phyloP scores from a whole-genome alignment of 1,140 invertebrate species.

The Lasioglossum baleicum region DNA sequence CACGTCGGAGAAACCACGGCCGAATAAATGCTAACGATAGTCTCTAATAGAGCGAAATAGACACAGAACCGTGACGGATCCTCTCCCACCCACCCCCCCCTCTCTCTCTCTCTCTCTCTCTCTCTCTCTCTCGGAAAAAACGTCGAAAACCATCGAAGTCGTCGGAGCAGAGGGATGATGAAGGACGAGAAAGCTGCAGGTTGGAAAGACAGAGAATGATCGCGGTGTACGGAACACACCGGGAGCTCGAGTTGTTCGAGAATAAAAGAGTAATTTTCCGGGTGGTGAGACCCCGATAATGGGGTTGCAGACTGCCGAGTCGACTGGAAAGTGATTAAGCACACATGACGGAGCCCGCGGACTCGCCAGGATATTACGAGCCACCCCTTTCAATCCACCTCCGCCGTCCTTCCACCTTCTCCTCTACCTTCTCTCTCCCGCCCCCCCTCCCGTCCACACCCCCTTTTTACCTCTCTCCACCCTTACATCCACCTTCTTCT shows the following conservation, averaged over 20 bases:
- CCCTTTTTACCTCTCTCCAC: constrained; percentile 20
- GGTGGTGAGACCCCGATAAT: constrained; percentile 79
- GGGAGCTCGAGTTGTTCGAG: constrained; percentile 73
- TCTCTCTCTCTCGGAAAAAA: constrained; percentile 14
- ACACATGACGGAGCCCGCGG: constrained; percentile 77
- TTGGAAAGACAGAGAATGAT: constrained; percentile 57
- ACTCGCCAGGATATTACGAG: constrained; percentile 77
- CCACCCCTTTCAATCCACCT: constrained; percentile 60
- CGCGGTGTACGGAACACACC: constrained; percentile 64
- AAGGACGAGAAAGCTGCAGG: constrained; percentile 32
- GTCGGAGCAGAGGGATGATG: constrained; percentile 19
- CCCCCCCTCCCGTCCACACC: not conserved
- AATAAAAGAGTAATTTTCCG: constrained; percentile 81
- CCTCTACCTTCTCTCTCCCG: not conserved
- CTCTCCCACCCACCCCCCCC: not conserved
- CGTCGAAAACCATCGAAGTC: constrained; percentile 44
- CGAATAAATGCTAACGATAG: constrained; percentile 55
- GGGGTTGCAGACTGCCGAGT: constrained; percentile 79
- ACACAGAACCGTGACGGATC: constrained; percentile 23
- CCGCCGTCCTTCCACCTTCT: constrained; percentile 43
- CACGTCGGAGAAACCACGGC: constrained; percentile 3
- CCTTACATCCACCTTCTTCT: constrained; percentile 33
- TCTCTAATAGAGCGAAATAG: constrained; percentile 66
- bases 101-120: no score
- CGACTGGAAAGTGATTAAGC: constrained; percentile 80